A percentile compares a stretch with the other conserved stretches of the same genome.
Conservation (phyloP, 2,797 vertebrate species). For the Halcyon chelicuti region DNA sequence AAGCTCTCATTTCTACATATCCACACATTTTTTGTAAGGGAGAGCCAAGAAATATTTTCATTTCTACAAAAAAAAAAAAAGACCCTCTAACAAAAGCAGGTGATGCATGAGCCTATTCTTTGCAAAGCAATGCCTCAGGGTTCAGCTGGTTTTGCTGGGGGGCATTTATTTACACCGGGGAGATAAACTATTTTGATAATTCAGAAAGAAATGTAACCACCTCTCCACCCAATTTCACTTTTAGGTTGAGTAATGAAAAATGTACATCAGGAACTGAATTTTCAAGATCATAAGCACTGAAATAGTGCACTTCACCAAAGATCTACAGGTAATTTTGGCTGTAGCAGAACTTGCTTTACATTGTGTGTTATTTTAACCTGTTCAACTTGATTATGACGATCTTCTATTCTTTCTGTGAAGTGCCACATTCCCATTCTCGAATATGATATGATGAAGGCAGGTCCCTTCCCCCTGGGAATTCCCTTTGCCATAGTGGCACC, state of each 20-base stretch:
- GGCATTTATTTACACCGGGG: neutral
- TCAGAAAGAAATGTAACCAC: neutral
- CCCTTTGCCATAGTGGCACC: neutral
- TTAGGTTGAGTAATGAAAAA: neutral
- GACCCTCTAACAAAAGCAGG: neutral
- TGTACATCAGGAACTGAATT: neutral
- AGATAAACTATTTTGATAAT: neutral
- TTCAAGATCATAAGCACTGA: neutral
- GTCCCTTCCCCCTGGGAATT: neutral
- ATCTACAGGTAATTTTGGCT: neutral
- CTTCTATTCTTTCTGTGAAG: neutral
- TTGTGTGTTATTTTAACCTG: neutral
- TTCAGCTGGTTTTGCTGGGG: neutral
- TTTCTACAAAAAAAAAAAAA: neutral
- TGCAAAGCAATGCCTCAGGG: neutral
- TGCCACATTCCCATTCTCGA: neutral
- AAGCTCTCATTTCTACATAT: neutral
- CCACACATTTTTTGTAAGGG: neutral
- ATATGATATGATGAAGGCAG: neutral
- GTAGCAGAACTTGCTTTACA: accelerated
- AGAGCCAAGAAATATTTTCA: neutral
- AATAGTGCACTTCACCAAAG: neutral
- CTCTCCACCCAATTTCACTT: neutral
- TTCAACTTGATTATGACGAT: neutral
- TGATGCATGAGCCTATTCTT: neutral